Percentiles rank a stretch among this genome's conserved stretches.
phyloP scores from a whole-genome alignment of 2,113 vertebrate genomes.

The Erinaceus europaeus region DNA sequence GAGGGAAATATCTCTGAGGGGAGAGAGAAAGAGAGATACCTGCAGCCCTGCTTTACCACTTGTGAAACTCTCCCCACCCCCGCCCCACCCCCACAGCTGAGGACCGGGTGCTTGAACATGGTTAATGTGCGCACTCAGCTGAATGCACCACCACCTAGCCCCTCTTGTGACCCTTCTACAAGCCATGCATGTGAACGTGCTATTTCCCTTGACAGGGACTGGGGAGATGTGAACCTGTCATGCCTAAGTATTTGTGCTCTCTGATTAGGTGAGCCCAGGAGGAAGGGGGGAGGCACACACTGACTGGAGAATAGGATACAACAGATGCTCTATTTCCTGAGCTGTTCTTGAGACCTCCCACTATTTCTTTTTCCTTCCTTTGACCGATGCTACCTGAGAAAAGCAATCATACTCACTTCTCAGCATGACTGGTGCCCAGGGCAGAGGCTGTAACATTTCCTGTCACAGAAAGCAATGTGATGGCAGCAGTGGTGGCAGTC shows the following conservation, averaged over 20 bases:
- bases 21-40: no score
- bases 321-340: conserved; percentile 21
- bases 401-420: conserved; percentile 50
- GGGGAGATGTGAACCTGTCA: background rate
- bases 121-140: no score
- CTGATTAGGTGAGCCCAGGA: background rate
- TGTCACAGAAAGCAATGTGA: conserved; percentile 6
- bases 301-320: background rate
- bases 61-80: no score
- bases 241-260: background rate
- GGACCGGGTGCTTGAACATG: no score
- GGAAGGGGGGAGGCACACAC: background rate
- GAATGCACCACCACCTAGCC: no score
- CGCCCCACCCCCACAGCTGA: no score
- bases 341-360: background rate
- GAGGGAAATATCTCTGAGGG: no score
- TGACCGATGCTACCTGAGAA: conserved; percentile 35
- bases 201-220: background rate
- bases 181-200: background rate
- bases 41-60: no score
- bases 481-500: background rate
- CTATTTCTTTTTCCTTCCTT: conserved; percentile 13
- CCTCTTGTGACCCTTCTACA: background rate
- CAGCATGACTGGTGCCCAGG: conserved; percentile 54
- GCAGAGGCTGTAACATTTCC: conserved; percentile 46